phyloP scores from a whole-genome alignment of 2,113 vertebrate species.

The Albula goreensis region DNA sequence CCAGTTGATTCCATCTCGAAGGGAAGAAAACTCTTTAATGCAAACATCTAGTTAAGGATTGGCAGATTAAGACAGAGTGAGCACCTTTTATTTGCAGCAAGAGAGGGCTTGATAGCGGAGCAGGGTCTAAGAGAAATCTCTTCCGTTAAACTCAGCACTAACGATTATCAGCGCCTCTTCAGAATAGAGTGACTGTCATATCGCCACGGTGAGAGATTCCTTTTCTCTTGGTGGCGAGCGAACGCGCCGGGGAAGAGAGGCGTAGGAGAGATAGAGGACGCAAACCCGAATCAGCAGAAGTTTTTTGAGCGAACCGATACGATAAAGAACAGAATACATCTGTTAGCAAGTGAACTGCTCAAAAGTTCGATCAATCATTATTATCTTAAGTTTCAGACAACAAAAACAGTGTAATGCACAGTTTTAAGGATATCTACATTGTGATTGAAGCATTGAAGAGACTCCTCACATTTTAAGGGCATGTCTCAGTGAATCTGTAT shows the following conservation, averaged over 20 bases:
- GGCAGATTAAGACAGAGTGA: conserved; percentile 16
- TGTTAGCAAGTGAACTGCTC: too few relatives aligned
- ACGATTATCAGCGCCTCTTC: background rate
- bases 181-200: background rate
- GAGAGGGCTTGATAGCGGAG: background rate
- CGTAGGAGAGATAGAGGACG: background rate
- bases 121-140: conserved; percentile 7
- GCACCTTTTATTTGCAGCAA: conserved; percentile 22
- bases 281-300: too few relatives aligned
- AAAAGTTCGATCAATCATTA: too few relatives aligned
- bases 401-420: too few relatives aligned
- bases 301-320: too few relatives aligned
- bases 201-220: background rate
- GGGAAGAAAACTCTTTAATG: conserved; percentile 15
- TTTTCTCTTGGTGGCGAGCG: too few relatives aligned
- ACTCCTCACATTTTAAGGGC: background rate
- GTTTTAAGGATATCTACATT: too few relatives aligned
- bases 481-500: background rate
- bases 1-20: conserved; percentile 22
- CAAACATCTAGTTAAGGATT: conserved; percentile 14
- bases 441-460: background rate
- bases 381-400: too few relatives aligned
- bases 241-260: background rate
- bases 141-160: background rate
- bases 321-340: too few relatives aligned